Evolutionary conservation across 2,888 invertebrate genomes (phyloP).

Genomic region (Polydrusus pterygomalis): DNA sequence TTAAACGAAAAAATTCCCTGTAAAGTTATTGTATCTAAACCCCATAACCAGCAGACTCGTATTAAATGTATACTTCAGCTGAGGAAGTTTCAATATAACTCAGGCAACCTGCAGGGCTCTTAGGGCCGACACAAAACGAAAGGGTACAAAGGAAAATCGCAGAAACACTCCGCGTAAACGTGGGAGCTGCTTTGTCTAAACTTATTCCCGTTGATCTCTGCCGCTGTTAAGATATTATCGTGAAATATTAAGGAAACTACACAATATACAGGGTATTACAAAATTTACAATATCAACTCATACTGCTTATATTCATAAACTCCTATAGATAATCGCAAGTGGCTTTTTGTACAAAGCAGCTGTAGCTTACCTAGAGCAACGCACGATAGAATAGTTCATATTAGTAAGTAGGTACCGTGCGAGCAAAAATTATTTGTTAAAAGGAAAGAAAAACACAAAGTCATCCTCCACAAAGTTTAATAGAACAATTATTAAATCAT

Average conservation of each 20-base stretch:
- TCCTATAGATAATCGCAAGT: too few species aligned
- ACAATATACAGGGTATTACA: not conserved
- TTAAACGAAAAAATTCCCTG: not conserved
- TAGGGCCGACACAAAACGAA: conserved; percentile 45
- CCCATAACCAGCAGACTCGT: conserved; percentile 29
- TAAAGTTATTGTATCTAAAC: conserved; percentile 24
- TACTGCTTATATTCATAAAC: too few species aligned
- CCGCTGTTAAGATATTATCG: conserved; percentile 42
- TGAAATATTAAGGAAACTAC: conserved; percentile 8
- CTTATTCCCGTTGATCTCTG: conserved; percentile 40
- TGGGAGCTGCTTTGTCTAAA: conserved; percentile 52
- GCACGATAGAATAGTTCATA: too few species aligned
- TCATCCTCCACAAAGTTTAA: too few species aligned
- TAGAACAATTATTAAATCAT: too few species aligned
- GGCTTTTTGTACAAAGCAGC: not conserved
- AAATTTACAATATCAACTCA: not conserved
- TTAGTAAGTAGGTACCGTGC: too few species aligned
- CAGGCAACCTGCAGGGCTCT: conserved; percentile 47
- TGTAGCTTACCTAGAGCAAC: too few species aligned
- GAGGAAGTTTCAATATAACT: conserved; percentile 48
- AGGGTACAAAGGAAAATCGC: conserved; percentile 48
- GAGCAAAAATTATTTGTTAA: too few species aligned
- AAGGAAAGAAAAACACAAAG: too few species aligned
- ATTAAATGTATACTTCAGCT: conserved; percentile 42
- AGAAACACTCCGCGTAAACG: conserved; percentile 42